Evolutionary conservation across 1,140 invertebrate species (phyloP).

Genomic region (Drosophila albomicans): DNA sequence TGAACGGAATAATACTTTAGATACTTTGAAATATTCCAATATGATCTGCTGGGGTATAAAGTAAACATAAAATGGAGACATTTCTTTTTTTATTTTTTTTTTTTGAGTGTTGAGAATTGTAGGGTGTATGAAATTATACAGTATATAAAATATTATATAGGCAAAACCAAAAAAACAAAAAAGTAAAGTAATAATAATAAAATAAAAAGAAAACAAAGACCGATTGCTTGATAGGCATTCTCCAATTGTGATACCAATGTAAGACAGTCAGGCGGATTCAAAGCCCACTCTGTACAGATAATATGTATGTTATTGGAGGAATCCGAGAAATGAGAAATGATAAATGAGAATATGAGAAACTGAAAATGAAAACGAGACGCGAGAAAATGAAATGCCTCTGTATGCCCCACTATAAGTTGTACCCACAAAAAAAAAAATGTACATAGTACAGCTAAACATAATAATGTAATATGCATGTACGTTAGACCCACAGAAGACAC

Average conservation of each 20-base stretch:
- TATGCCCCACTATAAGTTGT: constrained; percentile 47
- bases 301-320: constrained; percentile 26
- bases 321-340: constrained; percentile 7
- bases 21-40: not conserved
- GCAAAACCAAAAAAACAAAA: not conserved
- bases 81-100: not conserved
- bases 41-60: not conserved
- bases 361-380: not conserved
- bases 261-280: constrained; percentile 49
- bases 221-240: constrained; percentile 59
- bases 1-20: too few relatives aligned
- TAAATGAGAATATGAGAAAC: constrained; percentile 4
- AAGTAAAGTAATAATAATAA: constrained; percentile 2
- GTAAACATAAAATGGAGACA: not conserved
- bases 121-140: constrained; percentile 19
- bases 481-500: constrained; percentile 37
- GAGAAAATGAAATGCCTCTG: constrained; percentile 36
- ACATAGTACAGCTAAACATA: constrained; percentile 39
- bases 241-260: constrained; percentile 71
- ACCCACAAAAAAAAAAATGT: constrained; percentile 36
- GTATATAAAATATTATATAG: constrained; percentile 41
- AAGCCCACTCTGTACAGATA: constrained; percentile 23
- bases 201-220: constrained; percentile 10
- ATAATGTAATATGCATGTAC: constrained; percentile 31
- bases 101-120: constrained; percentile 2